Evolutionary conservation across 1,140 invertebrate genomes (phyloP).

Genomic region (Liolophura sinensis): DNA sequence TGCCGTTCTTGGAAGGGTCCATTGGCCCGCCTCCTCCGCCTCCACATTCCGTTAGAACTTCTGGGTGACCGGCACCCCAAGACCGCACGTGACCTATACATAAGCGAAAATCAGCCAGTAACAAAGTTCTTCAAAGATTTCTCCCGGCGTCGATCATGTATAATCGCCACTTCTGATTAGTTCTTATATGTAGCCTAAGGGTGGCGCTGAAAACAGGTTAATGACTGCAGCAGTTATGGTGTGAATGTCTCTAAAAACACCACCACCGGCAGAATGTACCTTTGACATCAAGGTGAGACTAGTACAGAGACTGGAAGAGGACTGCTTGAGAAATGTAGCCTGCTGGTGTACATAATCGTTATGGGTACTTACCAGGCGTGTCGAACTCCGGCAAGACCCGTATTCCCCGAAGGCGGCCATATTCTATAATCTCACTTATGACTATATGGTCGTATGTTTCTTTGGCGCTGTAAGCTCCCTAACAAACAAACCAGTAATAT

Average conservation of each 20-base stretch:
- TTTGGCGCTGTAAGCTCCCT: slow-evolving; percentile 59
- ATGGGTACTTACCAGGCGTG: slow-evolving; percentile 71
- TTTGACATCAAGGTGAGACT: no score
- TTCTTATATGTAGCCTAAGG: no score
- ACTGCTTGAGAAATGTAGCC: no score
- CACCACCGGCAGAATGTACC: no score
- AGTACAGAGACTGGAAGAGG: no score
- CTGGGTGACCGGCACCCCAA: slow-evolving; percentile 74
- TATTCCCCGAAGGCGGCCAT: slow-evolving; percentile 81
- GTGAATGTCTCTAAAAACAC: no score
- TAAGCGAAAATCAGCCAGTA: slow-evolving; percentile 5
- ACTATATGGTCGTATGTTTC: slow-evolving; percentile 75
- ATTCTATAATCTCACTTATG: slow-evolving; percentile 73
- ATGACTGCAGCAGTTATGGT: no score
- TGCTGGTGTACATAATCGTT: no score
- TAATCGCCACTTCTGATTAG: no score
- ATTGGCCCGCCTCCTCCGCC: slow-evolving; percentile 64
- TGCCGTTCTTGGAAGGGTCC: slow-evolving; percentile 31
- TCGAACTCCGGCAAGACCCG: slow-evolving; percentile 90
- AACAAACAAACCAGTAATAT: slow-evolving; percentile 13
- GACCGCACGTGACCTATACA: slow-evolving; percentile 75
- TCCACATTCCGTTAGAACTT: slow-evolving; percentile 73
- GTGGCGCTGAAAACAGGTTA: no score
- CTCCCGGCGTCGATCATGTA: no score
- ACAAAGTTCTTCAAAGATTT: no score